phyloP scores from a whole-genome alignment of 1,140 invertebrate genomes.

The Nixonia krombeini region DNA sequence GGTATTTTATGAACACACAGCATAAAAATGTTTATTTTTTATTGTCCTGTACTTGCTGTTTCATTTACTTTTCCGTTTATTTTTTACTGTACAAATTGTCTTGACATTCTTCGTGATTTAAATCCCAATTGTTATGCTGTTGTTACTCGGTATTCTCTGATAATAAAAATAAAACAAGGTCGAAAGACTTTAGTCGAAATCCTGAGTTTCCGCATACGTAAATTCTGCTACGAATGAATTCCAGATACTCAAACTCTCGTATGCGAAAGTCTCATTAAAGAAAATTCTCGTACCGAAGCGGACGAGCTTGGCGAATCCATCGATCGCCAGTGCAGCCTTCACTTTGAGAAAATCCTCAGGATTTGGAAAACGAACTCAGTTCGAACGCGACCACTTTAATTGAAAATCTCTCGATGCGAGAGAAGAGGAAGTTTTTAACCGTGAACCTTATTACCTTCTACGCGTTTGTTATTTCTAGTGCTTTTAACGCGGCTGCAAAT shows the following conservation, averaged over 20 bases:
- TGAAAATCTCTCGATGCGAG: conserved; percentile 15
- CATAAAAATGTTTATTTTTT: too few species aligned
- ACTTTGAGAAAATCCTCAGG: conserved; percentile 26
- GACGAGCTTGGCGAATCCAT: conserved; percentile 38
- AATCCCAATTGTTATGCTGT: too few species aligned
- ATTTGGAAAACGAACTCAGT: too few species aligned
- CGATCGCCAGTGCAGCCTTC: conserved; percentile 22
- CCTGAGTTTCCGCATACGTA: conserved; percentile 33
- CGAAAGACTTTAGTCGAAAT: conserved; percentile 31
- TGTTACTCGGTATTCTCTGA: too few species aligned
- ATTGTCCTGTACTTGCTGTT: too few species aligned
- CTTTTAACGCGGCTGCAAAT: conserved; percentile 36
- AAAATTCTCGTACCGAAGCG: conserved; percentile 31
- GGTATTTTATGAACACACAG: too few species aligned
- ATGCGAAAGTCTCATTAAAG: conserved; percentile 28
- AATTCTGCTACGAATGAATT: conserved; percentile 39
- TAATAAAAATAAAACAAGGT: too few species aligned
- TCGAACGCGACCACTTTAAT: conserved; percentile 28
- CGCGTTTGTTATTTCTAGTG: conserved; percentile 33
- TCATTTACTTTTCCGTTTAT: too few species aligned
- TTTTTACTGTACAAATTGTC: too few species aligned
- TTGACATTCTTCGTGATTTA: too few species aligned
- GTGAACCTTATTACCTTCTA: conserved; percentile 14
- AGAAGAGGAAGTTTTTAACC: conserved; percentile 5
- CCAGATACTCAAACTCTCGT: conserved; percentile 32